Base-by-base conservation (phyloP, 1,140 invertebrate genomes). In the Heliconius himera region DNA sequence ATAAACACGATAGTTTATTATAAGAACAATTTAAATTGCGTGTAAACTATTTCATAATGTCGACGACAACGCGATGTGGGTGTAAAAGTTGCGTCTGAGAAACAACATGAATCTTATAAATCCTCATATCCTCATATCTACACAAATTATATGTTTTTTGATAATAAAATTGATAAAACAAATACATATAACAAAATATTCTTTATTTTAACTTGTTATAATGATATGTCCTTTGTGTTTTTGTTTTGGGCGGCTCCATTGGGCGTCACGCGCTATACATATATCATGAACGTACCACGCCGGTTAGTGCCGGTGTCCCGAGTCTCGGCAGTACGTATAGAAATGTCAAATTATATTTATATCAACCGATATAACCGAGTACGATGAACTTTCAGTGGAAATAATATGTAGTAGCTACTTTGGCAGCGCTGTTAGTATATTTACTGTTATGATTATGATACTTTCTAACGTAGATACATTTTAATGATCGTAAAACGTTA, bases 271-370 rank as follows among this genome's bases (percentile, higher is more conserved):
- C 1, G 26, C 26, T 26, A 26, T 26, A 26, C 78, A 81, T 81
- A 80, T 85, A 83, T 83, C 38, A 41, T 80, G 49, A 70, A 60
- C 71, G 46, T 73, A 78, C 71, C 41, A 79, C 76, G 74, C 80
- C 78, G 80, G 79, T 73, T 66, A 66, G 26, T 66, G 54, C 54
- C 54, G 54, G n/a, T 66, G 60, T 26, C 60, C 11, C 60, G 60
- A 66, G 74, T 66, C 70, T 77, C 72, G 75, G 49, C 66, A 29
- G 49, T 51, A n/a, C 0, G 75, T 79, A 84, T 83, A 79, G 84
- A 89, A 90, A 87, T 91, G 89, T 89, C 88, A 88, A 86, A 88
- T 86, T 84, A 85, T 88, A 85, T 88, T 82, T 89, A 87, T 84
- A 86, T 85, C 77, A 77, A 74, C 76, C 70, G 13, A 66, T 66